A percentile compares a stretch with the other conserved stretches of the same genome.
Conservation (phyloP, 1,140 invertebrate genomes). For the Diorhabda carinulata region DNA sequence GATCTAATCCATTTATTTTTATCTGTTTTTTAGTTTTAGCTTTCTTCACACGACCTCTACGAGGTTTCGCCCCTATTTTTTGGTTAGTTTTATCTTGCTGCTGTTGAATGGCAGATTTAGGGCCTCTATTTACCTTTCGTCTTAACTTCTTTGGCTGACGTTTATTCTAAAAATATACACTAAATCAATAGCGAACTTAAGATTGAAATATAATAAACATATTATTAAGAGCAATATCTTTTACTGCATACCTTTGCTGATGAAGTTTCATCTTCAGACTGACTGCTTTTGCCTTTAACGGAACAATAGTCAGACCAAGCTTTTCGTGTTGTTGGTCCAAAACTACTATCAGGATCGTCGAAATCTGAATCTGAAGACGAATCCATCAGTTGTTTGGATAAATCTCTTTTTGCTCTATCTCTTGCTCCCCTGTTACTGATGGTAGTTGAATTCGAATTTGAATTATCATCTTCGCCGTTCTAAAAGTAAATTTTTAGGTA, state of each 20-base stretch:
- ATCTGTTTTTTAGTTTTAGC: constrained; percentile 60
- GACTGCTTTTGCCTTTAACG: constrained; percentile 56
- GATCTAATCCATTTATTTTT: constrained; percentile 79
- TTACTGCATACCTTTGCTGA: constrained; percentile 35
- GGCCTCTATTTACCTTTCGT: constrained; percentile 43
- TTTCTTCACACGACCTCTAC: constrained; percentile 52
- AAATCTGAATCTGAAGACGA: constrained; percentile 49
- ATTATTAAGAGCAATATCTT: no score
- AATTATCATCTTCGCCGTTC: constrained; percentile 36
- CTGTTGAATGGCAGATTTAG: constrained; percentile 42
- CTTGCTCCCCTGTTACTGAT: constrained; percentile 34
- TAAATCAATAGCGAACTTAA: no score
- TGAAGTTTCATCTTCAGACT: constrained; percentile 53
- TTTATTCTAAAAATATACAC: constrained; percentile 26
- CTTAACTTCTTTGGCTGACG: constrained; percentile 48
- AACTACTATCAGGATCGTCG: constrained; percentile 44
- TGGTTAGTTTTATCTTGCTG: constrained; percentile 31
- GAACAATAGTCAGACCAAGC: constrained; percentile 73
- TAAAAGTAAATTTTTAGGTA: constrained; percentile 20
- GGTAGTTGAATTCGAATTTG: constrained; percentile 21
- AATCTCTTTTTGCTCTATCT: constrained; percentile 45
- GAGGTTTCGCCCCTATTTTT: constrained; percentile 45
- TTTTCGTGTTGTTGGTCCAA: constrained; percentile 65
- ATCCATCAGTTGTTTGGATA: constrained; percentile 43
- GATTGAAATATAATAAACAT: no score